Evolutionary conservation across 2,797 vertebrate species (phyloP), one percentile per base, ranked within the genome.

Genomic region (Pristis pectinata): DNA sequence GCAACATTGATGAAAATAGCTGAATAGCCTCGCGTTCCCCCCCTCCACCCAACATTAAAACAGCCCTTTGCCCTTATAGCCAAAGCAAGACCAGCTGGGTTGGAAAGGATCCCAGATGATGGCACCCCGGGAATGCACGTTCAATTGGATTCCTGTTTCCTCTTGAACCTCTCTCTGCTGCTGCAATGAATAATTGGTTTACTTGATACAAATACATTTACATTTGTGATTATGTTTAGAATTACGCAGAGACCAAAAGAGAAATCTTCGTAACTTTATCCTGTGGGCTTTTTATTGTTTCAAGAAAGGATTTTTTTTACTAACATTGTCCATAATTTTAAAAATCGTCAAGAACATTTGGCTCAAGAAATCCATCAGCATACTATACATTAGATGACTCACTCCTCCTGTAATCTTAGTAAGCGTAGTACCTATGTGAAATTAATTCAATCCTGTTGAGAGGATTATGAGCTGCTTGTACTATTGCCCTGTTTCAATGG

Each of bases 261-360:
- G n/a, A 61, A 91, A 64, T 64, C 59, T 41, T 87, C 49, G 30
- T 87, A 87, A 59, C 27, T 34, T 56, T 27, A 64, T n/a, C 59
- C 17, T 64, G n/a, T 2, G 34, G 19, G 56, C 17, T 64, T 37
- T n/a, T n/a, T 13, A 11, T 13, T 59, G 91, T 61, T 91, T 64
- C 44, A 49, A 19, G 30, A 64, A 91, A 64, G 87, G 59, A 41
- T 49, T 85, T 85, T 85, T 85, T 6, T 27, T 85, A 49, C 41
- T 24, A 49, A 83, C 22, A 83, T 53, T 44, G 49, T 53, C 80
- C 1, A 59, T 91, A 27, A n/a, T 64, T 91, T 91, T 56, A 17
- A 22, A 64, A 91, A 91, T 91, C 34, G 87, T 37, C 87, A n/a
- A 19, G 30, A 91, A 34, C 15, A 91, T 91, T 91, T 91, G 87